Conservation (phyloP, 2,888 invertebrate genomes). For the Athripsodes cinereus region DNA sequence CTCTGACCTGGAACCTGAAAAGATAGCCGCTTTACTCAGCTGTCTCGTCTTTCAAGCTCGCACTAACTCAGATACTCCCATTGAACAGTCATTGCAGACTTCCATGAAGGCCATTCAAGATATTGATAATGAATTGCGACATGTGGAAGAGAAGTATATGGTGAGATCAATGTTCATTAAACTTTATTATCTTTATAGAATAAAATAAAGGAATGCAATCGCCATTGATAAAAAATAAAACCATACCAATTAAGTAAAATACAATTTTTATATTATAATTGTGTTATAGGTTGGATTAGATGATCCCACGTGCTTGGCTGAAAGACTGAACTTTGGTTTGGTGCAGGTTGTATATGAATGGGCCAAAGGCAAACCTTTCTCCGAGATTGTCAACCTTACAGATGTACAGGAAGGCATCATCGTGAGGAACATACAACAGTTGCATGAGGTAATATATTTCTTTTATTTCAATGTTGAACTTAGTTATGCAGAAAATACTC, state of each 20-base stretch:
- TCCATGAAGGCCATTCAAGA: conserved; percentile 65
- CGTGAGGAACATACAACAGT: conserved; percentile 92
- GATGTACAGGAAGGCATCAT: conserved; percentile 97
- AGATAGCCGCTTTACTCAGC: conserved; percentile 91
- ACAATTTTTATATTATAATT: neutral
- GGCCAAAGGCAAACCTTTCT: conserved; percentile 90
- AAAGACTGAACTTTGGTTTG: conserved; percentile 81
- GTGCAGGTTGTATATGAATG: conserved; percentile 93
- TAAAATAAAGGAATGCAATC: too few relatives aligned
- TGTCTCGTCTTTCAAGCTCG: conserved; percentile 89
- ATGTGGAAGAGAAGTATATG: conserved; percentile 58
- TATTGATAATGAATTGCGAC: conserved; percentile 62
- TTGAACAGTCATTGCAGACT: conserved; percentile 53
- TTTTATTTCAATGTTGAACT: neutral
- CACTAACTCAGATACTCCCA: conserved; percentile 52
- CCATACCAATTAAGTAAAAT: too few relatives aligned
- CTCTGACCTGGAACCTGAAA: conserved; percentile 77
- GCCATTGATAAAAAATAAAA: too few relatives aligned
- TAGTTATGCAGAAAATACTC: too few relatives aligned
- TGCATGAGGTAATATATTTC: conserved; percentile 70
- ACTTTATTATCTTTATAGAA: too few relatives aligned
- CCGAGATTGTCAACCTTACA: conserved; percentile 86
- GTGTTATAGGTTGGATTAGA: conserved; percentile 31
- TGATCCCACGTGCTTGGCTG: conserved; percentile 47
- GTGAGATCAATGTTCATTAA: too few relatives aligned